Evolutionary conservation across 2,113 vertebrate genomes (phyloP).

Genomic region (Syrrhaptes paradoxus): DNA sequence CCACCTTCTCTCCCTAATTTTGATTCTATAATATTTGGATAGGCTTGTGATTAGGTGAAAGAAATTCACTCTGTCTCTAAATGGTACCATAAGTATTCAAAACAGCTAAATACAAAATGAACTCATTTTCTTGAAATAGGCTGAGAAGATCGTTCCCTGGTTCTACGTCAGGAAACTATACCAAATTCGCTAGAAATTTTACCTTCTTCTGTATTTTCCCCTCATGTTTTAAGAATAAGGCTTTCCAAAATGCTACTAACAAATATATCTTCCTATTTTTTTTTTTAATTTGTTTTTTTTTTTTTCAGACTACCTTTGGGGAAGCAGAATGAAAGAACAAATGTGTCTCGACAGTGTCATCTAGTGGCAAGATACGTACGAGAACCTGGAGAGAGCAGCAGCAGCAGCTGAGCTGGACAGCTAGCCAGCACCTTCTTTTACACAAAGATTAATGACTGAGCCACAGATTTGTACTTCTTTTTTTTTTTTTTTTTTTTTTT

Average conservation of each 20-base stretch:
- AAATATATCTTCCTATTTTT: not conserved
- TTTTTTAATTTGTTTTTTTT: not conserved
- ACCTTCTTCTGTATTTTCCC: not conserved
- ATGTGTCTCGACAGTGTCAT: constrained; percentile 60
- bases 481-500: not conserved
- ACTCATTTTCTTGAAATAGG: not conserved
- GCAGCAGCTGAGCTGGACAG: not conserved
- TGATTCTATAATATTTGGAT: not conserved
- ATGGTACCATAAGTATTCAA: not conserved
- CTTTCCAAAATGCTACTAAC: not conserved
- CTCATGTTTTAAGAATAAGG: not conserved
- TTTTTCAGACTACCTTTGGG: not conserved
- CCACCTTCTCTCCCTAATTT: not conserved
- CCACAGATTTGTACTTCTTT: not conserved
- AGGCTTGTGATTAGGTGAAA: not conserved
- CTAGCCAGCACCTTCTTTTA: no score
- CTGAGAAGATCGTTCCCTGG: not conserved
- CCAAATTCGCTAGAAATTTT: not conserved
- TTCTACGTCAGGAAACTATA: not conserved
- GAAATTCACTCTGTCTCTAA: not conserved
- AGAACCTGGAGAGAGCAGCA: not conserved
- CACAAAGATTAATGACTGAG: not conserved
- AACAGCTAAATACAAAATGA: not conserved
- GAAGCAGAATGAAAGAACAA: not conserved
- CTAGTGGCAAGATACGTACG: constrained; percentile 32